Percentiles rank a stretch among this genome's conserved stretches.
Evolutionary conservation across 2,888 invertebrate genomes (phyloP).

Genomic region (Tanaodytes sp.): DNA sequence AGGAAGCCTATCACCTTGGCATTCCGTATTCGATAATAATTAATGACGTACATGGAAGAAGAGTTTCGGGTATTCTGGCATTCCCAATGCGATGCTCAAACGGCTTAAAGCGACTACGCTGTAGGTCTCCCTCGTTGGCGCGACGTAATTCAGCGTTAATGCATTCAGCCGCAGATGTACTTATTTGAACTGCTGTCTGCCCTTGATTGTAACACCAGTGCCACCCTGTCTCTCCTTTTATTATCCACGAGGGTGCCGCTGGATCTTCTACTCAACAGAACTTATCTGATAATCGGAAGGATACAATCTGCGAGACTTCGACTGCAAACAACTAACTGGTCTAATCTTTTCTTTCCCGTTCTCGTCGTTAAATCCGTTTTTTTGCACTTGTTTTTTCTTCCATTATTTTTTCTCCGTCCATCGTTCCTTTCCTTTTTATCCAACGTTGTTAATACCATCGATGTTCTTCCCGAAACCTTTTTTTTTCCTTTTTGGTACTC

Average conservation of each 20-base stretch:
- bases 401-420: too few relatives aligned
- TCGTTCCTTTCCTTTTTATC: too few relatives aligned
- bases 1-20: too few relatives aligned
- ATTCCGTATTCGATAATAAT: slow-evolving; percentile 48
- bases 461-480: too few relatives aligned
- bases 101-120: slow-evolving; percentile 35
- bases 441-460: neutral
- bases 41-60: slow-evolving; percentile 30
- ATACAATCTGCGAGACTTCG: slow-evolving; percentile 35
- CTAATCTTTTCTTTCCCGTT: neutral
- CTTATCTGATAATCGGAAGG: slow-evolving; percentile 39
- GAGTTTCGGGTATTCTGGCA: slow-evolving; percentile 29
- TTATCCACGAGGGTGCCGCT: slow-evolving; percentile 40
- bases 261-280: slow-evolving; percentile 30
- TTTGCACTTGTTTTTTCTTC: neutral
- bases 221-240: slow-evolving; percentile 45
- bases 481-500: too few relatives aligned
- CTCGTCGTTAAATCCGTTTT: neutral
- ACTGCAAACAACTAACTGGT: slow-evolving; percentile 29
- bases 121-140: slow-evolving; percentile 43
- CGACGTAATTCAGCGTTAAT: slow-evolving; percentile 51
- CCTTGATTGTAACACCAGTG: slow-evolving; percentile 46
- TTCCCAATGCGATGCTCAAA: slow-evolving; percentile 24
- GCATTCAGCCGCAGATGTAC: slow-evolving; percentile 54
- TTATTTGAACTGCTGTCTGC: slow-evolving; percentile 49